Percentiles rank a stretch among this genome's conserved stretches.
phyloP scores from a whole-genome alignment of 2,797 vertebrate species.

The Arctocebus calabarensis region DNA sequence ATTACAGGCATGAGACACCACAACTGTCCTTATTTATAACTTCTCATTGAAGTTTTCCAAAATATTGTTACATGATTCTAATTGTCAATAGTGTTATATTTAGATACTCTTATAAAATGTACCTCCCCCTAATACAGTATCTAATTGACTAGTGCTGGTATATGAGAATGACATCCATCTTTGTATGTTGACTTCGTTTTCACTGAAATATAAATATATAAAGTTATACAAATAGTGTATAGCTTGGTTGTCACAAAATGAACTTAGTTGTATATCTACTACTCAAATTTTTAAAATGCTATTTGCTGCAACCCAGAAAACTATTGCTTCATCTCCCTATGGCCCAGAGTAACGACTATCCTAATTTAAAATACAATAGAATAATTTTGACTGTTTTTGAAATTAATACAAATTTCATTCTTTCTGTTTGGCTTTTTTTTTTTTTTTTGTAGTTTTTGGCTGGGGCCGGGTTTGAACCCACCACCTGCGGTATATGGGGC shows the following conservation, averaged over 20 bases:
- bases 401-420: slow-evolving; percentile 13
- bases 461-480: too few relatives aligned
- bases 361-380: slow-evolving; percentile 29
- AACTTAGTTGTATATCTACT: background rate
- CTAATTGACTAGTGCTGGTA: background rate
- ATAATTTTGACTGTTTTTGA: slow-evolving; percentile 16
- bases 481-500: too few relatives aligned
- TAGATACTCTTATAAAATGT: slow-evolving; percentile 19
- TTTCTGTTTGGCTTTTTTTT: background rate
- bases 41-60: slow-evolving; percentile 16
- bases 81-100: background rate
- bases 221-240: background rate
- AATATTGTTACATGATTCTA: background rate
- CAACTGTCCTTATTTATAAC: background rate
- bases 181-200: slow-evolving; percentile 47
- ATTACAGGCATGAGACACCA: too few relatives aligned
- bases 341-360: background rate
- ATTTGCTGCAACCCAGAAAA: slow-evolving; percentile 8
- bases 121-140: background rate
- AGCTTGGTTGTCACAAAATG: slow-evolving; percentile 33
- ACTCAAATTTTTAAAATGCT: background rate
- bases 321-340: background rate
- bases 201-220: slow-evolving; percentile 43
- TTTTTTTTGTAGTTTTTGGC: too few relatives aligned
- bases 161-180: background rate